Evolutionary conservation across 2,888 invertebrate species (phyloP).

Genomic region (Hirtodrosophila trivittata): DNA sequence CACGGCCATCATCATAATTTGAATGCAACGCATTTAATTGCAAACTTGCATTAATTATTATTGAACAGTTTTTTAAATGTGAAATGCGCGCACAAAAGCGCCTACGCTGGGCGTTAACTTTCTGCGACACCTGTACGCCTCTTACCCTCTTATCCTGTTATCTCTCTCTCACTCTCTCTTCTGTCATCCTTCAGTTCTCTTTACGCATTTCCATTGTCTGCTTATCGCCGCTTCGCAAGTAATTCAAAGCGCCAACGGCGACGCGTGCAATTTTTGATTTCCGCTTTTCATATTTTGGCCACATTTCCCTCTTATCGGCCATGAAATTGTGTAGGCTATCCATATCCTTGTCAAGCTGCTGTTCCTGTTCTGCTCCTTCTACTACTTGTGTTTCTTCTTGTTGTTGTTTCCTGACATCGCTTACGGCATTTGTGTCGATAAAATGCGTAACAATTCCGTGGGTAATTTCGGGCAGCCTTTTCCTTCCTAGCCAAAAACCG

Average conservation of each 20-base stretch:
- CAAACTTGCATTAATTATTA: conserved; percentile 78
- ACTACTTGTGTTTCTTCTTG: conserved; percentile 8
- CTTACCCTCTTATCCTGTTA: conserved; percentile 20
- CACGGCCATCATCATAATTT: conserved; percentile 64
- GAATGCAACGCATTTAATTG: conserved; percentile 76
- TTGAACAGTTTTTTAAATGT: conserved; percentile 59
- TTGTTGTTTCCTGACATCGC: conserved; percentile 32
- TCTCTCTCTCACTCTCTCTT: not conserved
- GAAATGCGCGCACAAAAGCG: conserved; percentile 14
- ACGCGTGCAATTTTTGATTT: conserved; percentile 58
- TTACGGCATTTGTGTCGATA: conserved; percentile 36
- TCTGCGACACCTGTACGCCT: conserved; percentile 45
- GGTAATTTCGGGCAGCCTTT: conserved; percentile 5
- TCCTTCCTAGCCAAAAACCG: conserved; percentile 12
- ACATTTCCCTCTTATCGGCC: conserved; percentile 51
- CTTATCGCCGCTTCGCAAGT: conserved; percentile 64
- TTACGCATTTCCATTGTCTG: conserved; percentile 41
- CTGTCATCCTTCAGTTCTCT: not conserved
- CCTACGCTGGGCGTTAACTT: conserved; percentile 24
- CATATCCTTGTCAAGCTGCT: conserved; percentile 17
- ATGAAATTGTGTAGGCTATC: conserved; percentile 44
- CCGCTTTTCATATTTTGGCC: conserved; percentile 36
- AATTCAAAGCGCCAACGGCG: conserved; percentile 67
- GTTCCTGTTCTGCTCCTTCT: not conserved
- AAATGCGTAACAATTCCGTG: conserved; percentile 18